Conservation (phyloP, 2,888 invertebrate genomes). For the Zhengitettix transpicula region DNA sequence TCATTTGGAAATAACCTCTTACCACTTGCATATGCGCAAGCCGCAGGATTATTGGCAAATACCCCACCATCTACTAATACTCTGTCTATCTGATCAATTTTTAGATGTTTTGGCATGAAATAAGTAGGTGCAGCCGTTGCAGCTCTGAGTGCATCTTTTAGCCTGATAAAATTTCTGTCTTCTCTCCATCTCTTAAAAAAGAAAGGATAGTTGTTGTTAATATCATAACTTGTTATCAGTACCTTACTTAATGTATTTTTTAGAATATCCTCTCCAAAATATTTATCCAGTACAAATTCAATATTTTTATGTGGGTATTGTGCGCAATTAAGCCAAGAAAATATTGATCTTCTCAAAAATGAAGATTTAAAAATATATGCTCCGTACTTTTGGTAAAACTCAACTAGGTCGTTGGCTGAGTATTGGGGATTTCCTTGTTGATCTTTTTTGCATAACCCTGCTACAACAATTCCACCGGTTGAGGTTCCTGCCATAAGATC, state of each 20-base stretch:
- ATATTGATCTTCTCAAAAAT: background rate
- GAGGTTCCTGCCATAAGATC: slow-evolving; percentile 4
- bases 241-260: background rate
- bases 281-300: slow-evolving; percentile 2
- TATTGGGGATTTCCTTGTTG: slow-evolving; percentile 4
- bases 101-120: slow-evolving; percentile 1
- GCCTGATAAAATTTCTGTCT: background rate
- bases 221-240: slow-evolving; percentile 1
- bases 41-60: slow-evolving; percentile 2
- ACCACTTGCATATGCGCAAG: slow-evolving; percentile 1
- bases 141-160: background rate
- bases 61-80: slow-evolving; percentile 2
- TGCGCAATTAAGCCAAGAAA: background rate
- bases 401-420: slow-evolving; percentile 1
- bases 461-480: slow-evolving; percentile 3
- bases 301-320: background rate
- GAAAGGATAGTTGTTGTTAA: background rate
- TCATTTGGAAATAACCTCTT: slow-evolving; percentile 1
- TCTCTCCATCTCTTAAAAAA: slow-evolving; percentile 2
- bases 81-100: background rate
- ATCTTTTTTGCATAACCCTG: slow-evolving; percentile 3
- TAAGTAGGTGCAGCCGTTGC: slow-evolving; percentile 2
- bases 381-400: background rate
- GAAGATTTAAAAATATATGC: background rate
- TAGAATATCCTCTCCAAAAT: slow-evolving; percentile 1